These are phyloP conservation scores for Microhierax caerulescens DNA, from an alignment of 2,797 vertebrate genomes.

Conservation along the genomic window DNA sequence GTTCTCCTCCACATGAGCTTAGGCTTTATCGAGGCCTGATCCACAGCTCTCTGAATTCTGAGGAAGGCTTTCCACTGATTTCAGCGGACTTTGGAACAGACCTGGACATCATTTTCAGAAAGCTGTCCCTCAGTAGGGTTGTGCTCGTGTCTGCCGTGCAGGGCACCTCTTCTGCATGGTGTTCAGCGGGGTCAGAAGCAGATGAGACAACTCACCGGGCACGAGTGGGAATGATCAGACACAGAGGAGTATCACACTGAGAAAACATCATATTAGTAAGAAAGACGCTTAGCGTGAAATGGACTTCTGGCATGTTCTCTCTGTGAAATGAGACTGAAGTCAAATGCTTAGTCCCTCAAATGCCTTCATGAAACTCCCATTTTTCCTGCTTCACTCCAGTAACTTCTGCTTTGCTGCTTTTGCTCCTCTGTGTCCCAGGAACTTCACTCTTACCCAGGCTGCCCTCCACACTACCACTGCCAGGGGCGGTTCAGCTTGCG, in stretches of 20 bases:
- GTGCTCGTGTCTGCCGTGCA: rapidly evolving
- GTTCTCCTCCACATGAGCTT: background rate
- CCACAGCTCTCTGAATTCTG: background rate
- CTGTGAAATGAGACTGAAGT: background rate
- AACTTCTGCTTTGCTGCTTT: background rate
- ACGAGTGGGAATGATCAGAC: background rate
- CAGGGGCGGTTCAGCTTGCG: background rate
- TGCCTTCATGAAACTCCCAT: background rate
- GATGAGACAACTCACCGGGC: background rate
- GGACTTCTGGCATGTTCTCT: background rate
- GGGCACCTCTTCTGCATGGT: background rate
- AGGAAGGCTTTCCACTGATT: background rate
- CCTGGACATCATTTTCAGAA: background rate
- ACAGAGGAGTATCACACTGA: background rate
- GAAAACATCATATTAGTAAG: background rate
- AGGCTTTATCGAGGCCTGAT: background rate
- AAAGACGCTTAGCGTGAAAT: background rate
- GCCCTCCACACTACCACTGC: background rate
- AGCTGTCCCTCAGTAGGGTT: background rate
- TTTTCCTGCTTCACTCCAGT: background rate
- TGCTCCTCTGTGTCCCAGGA: background rate
- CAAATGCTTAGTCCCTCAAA: background rate
- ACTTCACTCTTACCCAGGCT: background rate
- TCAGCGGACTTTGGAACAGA: background rate
- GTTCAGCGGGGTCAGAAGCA: background rate